These are phyloP conservation scores for Myripristis murdjan DNA, from an alignment of 2,797 vertebrate genomes.

Conservation along the genomic window DNA sequence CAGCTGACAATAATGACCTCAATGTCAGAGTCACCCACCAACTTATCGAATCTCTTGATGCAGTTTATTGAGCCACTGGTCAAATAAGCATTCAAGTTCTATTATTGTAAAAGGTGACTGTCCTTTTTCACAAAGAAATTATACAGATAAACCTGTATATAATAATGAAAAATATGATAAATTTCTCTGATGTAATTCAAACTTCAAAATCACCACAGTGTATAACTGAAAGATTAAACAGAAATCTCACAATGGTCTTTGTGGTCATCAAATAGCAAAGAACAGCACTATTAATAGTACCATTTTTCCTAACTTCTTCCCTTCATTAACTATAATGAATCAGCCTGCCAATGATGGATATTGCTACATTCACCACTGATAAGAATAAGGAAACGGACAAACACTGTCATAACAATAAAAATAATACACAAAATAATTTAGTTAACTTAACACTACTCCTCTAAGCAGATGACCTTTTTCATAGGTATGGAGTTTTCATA, in stretches of 20 bases:
- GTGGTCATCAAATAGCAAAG: constrained; percentile 39
- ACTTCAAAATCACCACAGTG: constrained; percentile 65
- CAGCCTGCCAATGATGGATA: constrained; percentile 32
- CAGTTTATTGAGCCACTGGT: constrained; percentile 82
- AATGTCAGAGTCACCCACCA: constrained; percentile 15
- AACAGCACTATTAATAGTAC: constrained; percentile 48
- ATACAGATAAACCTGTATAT: constrained; percentile 64
- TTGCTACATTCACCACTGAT: constrained; percentile 64
- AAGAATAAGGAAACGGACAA: constrained; percentile 60
- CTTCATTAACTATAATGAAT: constrained; percentile 47
- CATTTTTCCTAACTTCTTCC: constrained; percentile 27
- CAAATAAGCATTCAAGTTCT: constrained; percentile 72
- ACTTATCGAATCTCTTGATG: constrained; percentile 55
- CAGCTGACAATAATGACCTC: neutral
- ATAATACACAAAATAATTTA: constrained; percentile 85
- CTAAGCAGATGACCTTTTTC: constrained; percentile 74
- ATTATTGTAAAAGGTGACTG: constrained; percentile 70
- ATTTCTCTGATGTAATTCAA: constrained; percentile 60
- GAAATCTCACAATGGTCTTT: constrained; percentile 51
- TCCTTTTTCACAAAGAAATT: constrained; percentile 65
- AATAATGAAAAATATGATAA: constrained; percentile 72
- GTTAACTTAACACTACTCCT: constrained; percentile 84
- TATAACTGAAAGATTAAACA: constrained; percentile 42
- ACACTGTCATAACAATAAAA: constrained; percentile 64
- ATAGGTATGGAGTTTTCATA: constrained; percentile 69